Evolutionary conservation across 1,140 invertebrate genomes (phyloP).

Genomic region (Caenorhabditis briggsae): DNA sequence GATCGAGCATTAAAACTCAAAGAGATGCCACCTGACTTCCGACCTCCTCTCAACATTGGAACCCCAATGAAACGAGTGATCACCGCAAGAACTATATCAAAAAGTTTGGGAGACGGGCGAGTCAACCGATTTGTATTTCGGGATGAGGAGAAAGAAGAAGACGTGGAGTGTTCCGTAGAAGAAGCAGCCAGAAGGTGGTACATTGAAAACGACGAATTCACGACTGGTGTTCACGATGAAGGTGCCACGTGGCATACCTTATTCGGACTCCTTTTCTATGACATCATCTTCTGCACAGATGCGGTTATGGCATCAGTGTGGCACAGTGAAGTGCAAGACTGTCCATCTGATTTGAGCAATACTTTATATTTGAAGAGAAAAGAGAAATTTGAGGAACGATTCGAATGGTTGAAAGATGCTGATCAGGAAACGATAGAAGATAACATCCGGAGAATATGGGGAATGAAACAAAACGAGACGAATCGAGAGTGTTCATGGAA

Average conservation of each 20-base stretch:
- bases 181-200: conserved; percentile 71
- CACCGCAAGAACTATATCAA: conserved; percentile 64
- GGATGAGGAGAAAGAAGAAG: conserved; percentile 57
- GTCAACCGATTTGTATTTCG: conserved; percentile 70
- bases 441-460: conserved; percentile 61
- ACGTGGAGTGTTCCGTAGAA: conserved; percentile 68
- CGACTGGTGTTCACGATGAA: conserved; percentile 69
- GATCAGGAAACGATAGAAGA: conserved; percentile 44
- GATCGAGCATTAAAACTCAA: conserved; percentile 66
- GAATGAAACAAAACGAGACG: conserved; percentile 48
- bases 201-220: conserved; percentile 64
- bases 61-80: conserved; percentile 69
- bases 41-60: conserved; percentile 28
- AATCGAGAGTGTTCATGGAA: conserved; percentile 69
- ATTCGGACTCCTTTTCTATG: conserved; percentile 71
- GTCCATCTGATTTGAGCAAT: conserved; percentile 23
- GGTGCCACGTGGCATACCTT: conserved; percentile 73
- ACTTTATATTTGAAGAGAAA: conserved; percentile 66
- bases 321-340: conserved; percentile 70
- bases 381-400: conserved; percentile 67
- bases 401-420: conserved; percentile 59
- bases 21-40: conserved; percentile 21
- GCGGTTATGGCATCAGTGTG: conserved; percentile 61
- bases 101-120: conserved; percentile 71
- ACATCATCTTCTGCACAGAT: conserved; percentile 70